phyloP scores from a whole-genome alignment of 2,797 vertebrate genomes.

The Gobio occitaniae region DNA sequence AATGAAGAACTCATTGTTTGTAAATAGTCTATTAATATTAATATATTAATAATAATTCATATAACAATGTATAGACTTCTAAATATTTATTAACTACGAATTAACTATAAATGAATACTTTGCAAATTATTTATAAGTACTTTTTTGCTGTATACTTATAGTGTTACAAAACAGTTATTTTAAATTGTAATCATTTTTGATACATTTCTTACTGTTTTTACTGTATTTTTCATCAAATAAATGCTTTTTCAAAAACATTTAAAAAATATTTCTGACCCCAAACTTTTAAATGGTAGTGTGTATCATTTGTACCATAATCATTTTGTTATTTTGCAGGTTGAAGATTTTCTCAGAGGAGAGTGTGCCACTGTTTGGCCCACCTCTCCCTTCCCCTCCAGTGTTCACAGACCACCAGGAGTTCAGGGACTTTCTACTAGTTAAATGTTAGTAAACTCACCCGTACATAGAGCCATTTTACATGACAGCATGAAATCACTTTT shows the following conservation, averaged over 20 bases:
- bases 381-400: slow-evolving; percentile 93
- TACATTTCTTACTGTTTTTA: not conserved
- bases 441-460: slow-evolving; percentile 82
- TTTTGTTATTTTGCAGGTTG: slow-evolving; percentile 79
- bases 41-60: no score
- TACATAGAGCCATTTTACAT: not conserved
- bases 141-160: no score
- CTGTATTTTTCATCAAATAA: not conserved
- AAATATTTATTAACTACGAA: no score
- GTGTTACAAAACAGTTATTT: no score
- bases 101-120: no score
- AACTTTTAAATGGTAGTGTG: not conserved
- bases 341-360: slow-evolving; percentile 99
- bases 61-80: no score
- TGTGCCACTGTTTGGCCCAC: slow-evolving; percentile 96
- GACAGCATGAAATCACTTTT: not conserved
- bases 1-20: no score
- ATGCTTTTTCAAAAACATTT: not conserved
- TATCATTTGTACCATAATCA: slow-evolving; percentile 8
- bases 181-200: no score
- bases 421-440: slow-evolving; percentile 99
- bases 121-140: no score
- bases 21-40: no score
- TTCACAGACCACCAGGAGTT: slow-evolving; percentile 99
- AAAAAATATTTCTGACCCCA: not conserved